Conservation (phyloP, 1,140 invertebrate species). For the Eurosta solidaginis region DNA sequence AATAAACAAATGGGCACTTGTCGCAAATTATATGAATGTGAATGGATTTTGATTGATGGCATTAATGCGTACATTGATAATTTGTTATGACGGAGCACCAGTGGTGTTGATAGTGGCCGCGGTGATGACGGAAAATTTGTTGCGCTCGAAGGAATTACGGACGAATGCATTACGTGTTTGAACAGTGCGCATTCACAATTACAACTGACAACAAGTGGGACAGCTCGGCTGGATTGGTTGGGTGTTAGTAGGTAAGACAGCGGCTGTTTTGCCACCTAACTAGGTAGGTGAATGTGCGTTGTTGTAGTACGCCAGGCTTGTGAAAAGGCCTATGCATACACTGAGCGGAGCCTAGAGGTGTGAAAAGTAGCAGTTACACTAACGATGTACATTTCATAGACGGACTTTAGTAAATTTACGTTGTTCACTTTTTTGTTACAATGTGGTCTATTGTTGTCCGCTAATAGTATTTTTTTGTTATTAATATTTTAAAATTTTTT, state of each 20-base stretch:
- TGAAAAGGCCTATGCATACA: background rate
- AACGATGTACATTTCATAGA: too few relatives aligned
- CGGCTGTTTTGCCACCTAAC: too few relatives aligned
- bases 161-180: background rate
- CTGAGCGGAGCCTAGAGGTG: background rate
- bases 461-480: background rate
- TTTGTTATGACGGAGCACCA: background rate
- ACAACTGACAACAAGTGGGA: background rate
- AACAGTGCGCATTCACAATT: background rate
- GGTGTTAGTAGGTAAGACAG: too few relatives aligned
- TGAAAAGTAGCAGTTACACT: background rate
- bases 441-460: too few relatives aligned
- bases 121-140: background rate
- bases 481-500: background rate
- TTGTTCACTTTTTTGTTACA: background rate
- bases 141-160: background rate
- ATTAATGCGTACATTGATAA: slow-evolving; percentile 17
- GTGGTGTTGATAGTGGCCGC: background rate
- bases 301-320: background rate
- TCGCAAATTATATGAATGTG: background rate
- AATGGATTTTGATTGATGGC: background rate
- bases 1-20: background rate
- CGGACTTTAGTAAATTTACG: background rate
- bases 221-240: background rate
- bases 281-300: background rate